phyloP scores from a whole-genome alignment of 2,888 invertebrate genomes.

The Hirudinaria manillensis region DNA sequence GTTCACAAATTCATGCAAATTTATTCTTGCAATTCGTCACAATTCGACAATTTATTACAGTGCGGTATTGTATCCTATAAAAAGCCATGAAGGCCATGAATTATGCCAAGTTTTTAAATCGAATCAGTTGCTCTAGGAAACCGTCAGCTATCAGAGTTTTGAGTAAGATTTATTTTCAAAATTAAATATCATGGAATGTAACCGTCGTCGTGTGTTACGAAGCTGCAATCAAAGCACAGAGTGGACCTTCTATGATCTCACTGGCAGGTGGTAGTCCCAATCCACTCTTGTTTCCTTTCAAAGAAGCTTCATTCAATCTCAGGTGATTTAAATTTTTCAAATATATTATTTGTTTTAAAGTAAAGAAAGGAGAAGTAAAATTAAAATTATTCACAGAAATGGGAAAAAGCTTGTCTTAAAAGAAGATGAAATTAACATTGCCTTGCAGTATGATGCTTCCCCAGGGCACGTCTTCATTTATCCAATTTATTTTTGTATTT shows the following conservation, averaged over 20 bases:
- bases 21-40: too few relatives aligned
- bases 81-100: conserved; percentile 41
- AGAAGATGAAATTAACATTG: conserved; percentile 58
- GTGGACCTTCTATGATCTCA: conserved; percentile 48
- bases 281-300: conserved; percentile 47
- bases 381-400: conserved; percentile 42
- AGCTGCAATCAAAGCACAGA: conserved; percentile 37
- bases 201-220: not conserved
- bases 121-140: conserved; percentile 43
- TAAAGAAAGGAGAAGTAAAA: not conserved
- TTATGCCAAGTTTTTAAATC: conserved; percentile 46
- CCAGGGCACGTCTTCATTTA: conserved; percentile 58
- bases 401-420: conserved; percentile 44
- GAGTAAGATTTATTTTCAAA: conserved; percentile 41
- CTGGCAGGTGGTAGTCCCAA: conserved; percentile 51
- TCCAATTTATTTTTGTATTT: not conserved
- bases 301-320: conserved; percentile 45
- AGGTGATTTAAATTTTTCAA: conserved; percentile 39
- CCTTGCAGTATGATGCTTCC: conserved; percentile 71
- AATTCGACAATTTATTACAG: too few relatives aligned
- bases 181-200: not conserved
- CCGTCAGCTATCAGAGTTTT: conserved; percentile 48
- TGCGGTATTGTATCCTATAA: too few relatives aligned
- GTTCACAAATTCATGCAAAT: too few relatives aligned
- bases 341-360: not conserved